A percentile compares a stretch with the other conserved stretches of the same genome.
Conservation (phyloP, 2,888 invertebrate species). For the Parochlus steinenii region DNA sequence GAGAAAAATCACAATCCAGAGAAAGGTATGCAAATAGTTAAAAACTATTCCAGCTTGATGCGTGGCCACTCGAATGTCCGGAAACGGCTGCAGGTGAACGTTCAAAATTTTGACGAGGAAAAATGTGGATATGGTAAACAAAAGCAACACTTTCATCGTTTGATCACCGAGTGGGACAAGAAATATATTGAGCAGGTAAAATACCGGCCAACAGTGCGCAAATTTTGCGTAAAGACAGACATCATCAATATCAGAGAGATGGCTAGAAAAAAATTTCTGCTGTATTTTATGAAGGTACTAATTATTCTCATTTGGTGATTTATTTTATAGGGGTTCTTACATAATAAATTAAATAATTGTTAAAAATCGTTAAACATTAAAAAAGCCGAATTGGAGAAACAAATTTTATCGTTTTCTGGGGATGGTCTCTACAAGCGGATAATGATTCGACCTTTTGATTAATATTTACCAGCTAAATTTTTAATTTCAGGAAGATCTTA, state of each 20-base stretch:
- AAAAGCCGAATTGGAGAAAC: no score
- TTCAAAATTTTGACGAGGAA: constrained; percentile 13
- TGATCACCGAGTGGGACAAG: constrained; percentile 13
- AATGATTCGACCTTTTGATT: no score
- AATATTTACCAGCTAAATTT: no score
- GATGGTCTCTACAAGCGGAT: no score
- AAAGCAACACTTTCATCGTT: constrained; percentile 13
- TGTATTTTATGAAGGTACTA: constrained; percentile 11
- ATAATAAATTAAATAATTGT: no score
- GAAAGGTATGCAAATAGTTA: constrained; percentile 8
- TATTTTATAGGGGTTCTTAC: no score
- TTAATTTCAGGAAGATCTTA: constrained; percentile 13
- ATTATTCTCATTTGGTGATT: no score
- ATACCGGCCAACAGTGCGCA: constrained; percentile 10
- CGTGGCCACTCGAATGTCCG: constrained; percentile 11
- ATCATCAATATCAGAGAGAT: constrained; percentile 8
- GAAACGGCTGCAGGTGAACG: constrained; percentile 13
- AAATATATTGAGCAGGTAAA: constrained; percentile 13
- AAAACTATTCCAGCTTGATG: constrained; percentile 13
- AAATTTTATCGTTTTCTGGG: no score
- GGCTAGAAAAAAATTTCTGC: constrained; percentile 10
- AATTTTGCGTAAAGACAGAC: constrained; percentile 13
- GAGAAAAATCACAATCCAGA: constrained; percentile 13
- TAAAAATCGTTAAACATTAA: no score
- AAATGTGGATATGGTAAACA: constrained; percentile 5